Evolutionary conservation across 1,140 invertebrate genomes (phyloP), one percentile per base, ranked within the genome.

Genomic region (Heliconius congener): DNA sequence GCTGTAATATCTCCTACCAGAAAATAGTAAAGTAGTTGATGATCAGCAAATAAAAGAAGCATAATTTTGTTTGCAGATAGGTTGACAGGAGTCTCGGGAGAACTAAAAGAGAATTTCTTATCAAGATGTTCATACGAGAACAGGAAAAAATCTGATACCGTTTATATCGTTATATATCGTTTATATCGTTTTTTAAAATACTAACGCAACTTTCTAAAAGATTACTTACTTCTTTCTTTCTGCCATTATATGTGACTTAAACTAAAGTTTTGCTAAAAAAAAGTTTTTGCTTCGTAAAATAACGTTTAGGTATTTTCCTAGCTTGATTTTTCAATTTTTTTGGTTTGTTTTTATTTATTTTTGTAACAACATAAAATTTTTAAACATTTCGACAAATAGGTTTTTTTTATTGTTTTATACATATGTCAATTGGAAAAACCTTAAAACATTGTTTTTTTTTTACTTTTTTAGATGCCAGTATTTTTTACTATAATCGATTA

Each of bases 171-270:
- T 55, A 23, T 23, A 23, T 23, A 23, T 23, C 23, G 13, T 46
- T 16, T 46, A 13, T 46, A 30, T 30, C 1, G 30, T 42, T 55
- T 37, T 55, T 55, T 55, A 8, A 55, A 8, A 55, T n/a, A 19
- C 3, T n/a, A 19, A 8, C 19, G 19, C 6, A 55, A 55, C 6
- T n/a, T 74, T 72, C 2, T 27, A 37, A n/a, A 16, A 3, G 0
- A 46, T 55, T 42, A 75, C 73, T 82, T 82, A 87, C 86, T 84
- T 87, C 50, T 86, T 87, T 79, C 81, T 83, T 9, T 87, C 86
- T 42, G 84, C 82, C 86, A 87, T 87, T 71, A 42, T 78, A 8
- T 13, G 6, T 52, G n/a, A 23, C 30, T 42, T 11, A 66, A 66
- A 6, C 60, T 6, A 66, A 66, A 30, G 8, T 16, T 66, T 66